Base-by-base conservation (phyloP, 2,113 vertebrate species). In the Podarcis cretensis region DNA sequence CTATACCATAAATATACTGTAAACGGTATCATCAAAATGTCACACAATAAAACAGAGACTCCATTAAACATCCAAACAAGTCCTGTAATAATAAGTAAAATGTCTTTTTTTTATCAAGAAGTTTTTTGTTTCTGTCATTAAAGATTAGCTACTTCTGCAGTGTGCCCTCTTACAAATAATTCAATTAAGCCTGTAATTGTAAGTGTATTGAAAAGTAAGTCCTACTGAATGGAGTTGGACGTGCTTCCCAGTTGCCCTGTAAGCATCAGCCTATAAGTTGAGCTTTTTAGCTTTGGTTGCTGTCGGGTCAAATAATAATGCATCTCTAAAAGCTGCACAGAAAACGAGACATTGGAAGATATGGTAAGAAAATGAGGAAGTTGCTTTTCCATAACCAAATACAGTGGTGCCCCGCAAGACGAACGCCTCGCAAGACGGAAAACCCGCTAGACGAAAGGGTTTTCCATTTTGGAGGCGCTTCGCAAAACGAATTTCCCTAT, bases 111-210 rank as follows among this genome's bases (percentile, higher is more conserved):
- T 74, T 37, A 74, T n/a, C n/a, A 83, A 43, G 25, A 43, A 30
- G 7, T 18, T 66, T 82, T 48, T 48, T 71, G 37, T 83, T 69
- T 71, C 10, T 71, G 21, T 48, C 23, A 6, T 57, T 83, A 6
- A 89, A 85, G 1, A 1, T 73, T 91, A 65, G 71, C 80, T 0
- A 4, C 43, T 74, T 87, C 8, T 32, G 13, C 37, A 83, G 4
- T 81, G 32, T 48, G 4, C 81, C 89, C 91, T 57, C 89, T 90
- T 87, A 23, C n/a, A 30, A 79, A 87, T 88, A 63, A 90, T 88
- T 85, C 65, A 48, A 30, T 43, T 69, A 73, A 73, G 6, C 43
- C 84, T 43, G 43, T 43, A 43, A 40, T 43, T 43, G 6, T 43
- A 43, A 43, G 40, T 43, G 40, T 43, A 8, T 89, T n/a, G 65